phyloP scores from a whole-genome alignment of 2,888 invertebrate species.

The Tricholauxania praeusta region DNA sequence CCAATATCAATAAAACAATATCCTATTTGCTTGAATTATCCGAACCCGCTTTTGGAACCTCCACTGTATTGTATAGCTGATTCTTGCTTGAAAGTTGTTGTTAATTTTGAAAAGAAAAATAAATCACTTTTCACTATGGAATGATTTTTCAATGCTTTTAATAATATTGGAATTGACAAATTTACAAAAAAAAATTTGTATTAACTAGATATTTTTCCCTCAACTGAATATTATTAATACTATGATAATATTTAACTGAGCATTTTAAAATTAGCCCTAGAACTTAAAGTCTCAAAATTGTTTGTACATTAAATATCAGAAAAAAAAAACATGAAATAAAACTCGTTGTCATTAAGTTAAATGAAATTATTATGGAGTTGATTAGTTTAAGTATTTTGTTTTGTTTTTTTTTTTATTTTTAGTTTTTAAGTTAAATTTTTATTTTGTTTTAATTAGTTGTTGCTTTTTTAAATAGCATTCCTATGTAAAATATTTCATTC shows the following conservation, averaged over 20 bases:
- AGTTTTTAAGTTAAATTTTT: slow-evolving; percentile 24
- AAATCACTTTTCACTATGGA: background rate
- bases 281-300: background rate
- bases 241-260: background rate
- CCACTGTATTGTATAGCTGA: slow-evolving; percentile 30
- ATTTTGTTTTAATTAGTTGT: slow-evolving; percentile 1
- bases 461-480: slow-evolving; percentile 19
- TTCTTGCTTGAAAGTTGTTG: slow-evolving; percentile 48
- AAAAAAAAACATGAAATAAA: slow-evolving; percentile 7
- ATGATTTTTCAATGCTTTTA: too few species aligned
- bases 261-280: background rate
- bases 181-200: too few species aligned
- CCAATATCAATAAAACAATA: background rate
- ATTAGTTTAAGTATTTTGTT: slow-evolving; percentile 38
- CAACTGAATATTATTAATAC: background rate
- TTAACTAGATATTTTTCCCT: too few species aligned
- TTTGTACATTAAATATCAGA: slow-evolving; percentile 19
- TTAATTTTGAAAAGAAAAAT: slow-evolving; percentile 32
- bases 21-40: background rate
- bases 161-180: too few species aligned
- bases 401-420: slow-evolving; percentile 10
- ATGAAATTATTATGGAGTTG: slow-evolving; percentile 39
- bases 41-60: background rate
- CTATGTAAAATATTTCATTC: slow-evolving; percentile 20
- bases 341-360: slow-evolving; percentile 43